A percentile compares a stretch with the other conserved stretches of the same genome.
Evolutionary conservation across 2,797 vertebrate species (phyloP).

Genomic region (Huso huso): DNA sequence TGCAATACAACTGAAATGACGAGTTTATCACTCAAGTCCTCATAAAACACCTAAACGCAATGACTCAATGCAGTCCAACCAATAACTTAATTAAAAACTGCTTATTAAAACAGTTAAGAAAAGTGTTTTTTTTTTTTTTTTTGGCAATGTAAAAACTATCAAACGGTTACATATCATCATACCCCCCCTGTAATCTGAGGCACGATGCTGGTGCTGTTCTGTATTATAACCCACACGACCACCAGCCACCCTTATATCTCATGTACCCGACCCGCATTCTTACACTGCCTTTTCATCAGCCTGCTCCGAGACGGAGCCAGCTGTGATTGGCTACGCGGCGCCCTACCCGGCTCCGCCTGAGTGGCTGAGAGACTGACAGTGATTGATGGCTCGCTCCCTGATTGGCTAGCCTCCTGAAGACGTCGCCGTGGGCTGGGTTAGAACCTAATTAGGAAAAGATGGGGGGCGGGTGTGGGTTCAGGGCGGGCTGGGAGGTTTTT

Average conservation of each 20-base stretch:
- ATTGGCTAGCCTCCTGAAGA: conserved; percentile 35
- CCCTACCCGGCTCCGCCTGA: conserved; percentile 30
- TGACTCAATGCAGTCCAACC: too few relatives aligned
- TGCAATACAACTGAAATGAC: too few relatives aligned
- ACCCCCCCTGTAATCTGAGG: too few relatives aligned
- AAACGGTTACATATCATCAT: too few relatives aligned
- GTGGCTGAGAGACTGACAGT: conserved; percentile 53
- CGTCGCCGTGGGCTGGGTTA: conserved; percentile 27
- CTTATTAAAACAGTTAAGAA: too few relatives aligned
- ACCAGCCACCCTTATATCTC: too few relatives aligned
- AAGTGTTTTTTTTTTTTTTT: too few relatives aligned
- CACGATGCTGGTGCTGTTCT: background rate
- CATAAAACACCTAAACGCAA: too few relatives aligned
- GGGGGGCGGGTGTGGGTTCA: too few relatives aligned
- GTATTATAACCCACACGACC: background rate
- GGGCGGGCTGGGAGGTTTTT: conserved; percentile 25
- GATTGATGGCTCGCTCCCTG: conserved; percentile 43
- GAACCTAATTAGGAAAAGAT: conserved; percentile 11
- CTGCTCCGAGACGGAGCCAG: background rate
- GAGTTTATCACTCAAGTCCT: too few relatives aligned
- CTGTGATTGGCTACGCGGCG: conserved; percentile 44
- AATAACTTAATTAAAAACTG: too few relatives aligned
- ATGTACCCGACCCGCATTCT: background rate
- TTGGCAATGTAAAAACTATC: too few relatives aligned
- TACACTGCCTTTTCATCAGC: background rate